A percentile compares a stretch with the other conserved stretches of the same genome.
Evolutionary conservation across 2,888 invertebrate species (phyloP).

Genomic region (Diaperis boleti): DNA sequence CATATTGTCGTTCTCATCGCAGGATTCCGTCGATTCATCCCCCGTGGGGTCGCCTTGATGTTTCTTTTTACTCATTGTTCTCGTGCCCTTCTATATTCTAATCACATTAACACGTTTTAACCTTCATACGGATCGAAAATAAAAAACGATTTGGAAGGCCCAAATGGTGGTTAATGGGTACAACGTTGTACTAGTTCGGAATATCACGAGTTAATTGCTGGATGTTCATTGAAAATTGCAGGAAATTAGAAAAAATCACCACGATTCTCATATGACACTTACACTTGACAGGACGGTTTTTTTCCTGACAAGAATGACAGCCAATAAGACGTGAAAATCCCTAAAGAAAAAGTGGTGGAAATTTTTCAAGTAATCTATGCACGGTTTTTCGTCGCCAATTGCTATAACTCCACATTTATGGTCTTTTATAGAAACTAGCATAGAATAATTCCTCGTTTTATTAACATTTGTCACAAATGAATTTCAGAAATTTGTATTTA

Average conservation of each 20-base stretch:
- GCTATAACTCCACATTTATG: no score
- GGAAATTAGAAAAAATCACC: conserved; percentile 22
- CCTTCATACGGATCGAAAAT: conserved; percentile 26
- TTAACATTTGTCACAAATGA: no score
- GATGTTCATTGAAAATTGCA: conserved; percentile 38
- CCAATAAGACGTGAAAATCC: conserved; percentile 1
- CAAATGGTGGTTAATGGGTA: not conserved
- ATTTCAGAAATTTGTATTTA: no score
- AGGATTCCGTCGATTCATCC: conserved; percentile 79
- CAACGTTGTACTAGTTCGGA: not conserved
- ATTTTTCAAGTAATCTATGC: not conserved
- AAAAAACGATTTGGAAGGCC: conserved; percentile 9
- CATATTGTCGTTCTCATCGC: conserved; percentile 74
- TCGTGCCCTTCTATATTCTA: conserved; percentile 17
- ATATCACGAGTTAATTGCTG: not conserved
- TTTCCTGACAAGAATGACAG: conserved; percentile 11
- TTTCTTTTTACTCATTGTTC: conserved; percentile 80
- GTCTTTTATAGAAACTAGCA: no score
- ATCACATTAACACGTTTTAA: conserved; percentile 40
- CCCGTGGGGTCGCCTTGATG: conserved; percentile 76
- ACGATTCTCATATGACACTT: conserved; percentile 30
- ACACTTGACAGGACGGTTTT: conserved; percentile 26
- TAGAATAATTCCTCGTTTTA: no score
- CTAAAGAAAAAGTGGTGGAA: conserved; percentile 1
- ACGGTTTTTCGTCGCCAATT: no score